A percentile compares a stretch with the other conserved stretches of the same genome.
phyloP scores from a whole-genome alignment of 2,888 invertebrate genomes.

The Monochamus alternatus region DNA sequence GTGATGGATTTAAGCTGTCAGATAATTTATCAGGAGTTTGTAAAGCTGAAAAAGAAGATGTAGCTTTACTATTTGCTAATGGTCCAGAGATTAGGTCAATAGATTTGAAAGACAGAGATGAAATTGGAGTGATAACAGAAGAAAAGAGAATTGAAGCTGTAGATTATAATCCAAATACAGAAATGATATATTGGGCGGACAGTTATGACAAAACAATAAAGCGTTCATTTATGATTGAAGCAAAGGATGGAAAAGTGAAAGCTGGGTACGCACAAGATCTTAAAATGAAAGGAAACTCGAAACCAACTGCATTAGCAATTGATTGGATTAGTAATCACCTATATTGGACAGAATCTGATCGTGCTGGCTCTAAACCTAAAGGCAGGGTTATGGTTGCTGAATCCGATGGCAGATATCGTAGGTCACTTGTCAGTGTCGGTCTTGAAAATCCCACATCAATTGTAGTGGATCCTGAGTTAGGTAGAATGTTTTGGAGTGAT shows the following conservation, averaged over 20 bases:
- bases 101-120: constrained; percentile 77
- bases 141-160: constrained; percentile 94
- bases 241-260: constrained; percentile 83
- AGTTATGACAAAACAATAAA: constrained; percentile 92
- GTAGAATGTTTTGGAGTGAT: constrained; percentile 95
- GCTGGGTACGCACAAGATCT: constrained; percentile 91
- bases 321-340: constrained; percentile 96
- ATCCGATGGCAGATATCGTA: constrained; percentile 90
- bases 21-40: constrained; percentile 89
- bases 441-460: constrained; percentile 92
- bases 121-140: constrained; percentile 83
- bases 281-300: constrained; percentile 86
- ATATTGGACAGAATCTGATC: constrained; percentile 93
- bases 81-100: constrained; percentile 90
- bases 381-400: constrained; percentile 91
- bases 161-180: constrained; percentile 88
- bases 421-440: constrained; percentile 84
- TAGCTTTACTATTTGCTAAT: constrained; percentile 83
- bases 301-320: constrained; percentile 91
- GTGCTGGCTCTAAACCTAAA: constrained; percentile 82
- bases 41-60: constrained; percentile 79
- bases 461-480: constrained; percentile 88
- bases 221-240: constrained; percentile 91
- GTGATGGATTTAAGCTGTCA: constrained; percentile 84
- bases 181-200: constrained; percentile 97